Evolutionary conservation across 2,113 vertebrate species (phyloP).

Genomic region (Chaetodon trifascialis): DNA sequence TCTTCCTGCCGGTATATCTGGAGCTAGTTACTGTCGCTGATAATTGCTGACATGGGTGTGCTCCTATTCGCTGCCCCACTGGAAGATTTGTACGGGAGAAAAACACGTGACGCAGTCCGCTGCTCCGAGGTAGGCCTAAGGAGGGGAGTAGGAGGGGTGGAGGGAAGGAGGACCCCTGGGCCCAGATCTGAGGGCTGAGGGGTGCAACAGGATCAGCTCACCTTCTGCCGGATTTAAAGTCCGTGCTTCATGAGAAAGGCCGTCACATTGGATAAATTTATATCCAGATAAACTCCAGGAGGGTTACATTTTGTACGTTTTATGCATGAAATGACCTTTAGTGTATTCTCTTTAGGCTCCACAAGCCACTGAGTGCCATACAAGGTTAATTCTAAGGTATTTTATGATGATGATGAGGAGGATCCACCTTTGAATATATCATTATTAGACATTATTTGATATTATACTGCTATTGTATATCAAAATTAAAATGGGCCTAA

Average conservation of each 20-base stretch:
- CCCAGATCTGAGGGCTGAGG: neutral
- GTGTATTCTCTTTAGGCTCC: neutral
- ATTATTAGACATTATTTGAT: neutral
- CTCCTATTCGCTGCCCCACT: constrained; percentile 68
- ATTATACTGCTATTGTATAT: too few species aligned
- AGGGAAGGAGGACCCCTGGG: constrained; percentile 13
- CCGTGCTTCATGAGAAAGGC: neutral
- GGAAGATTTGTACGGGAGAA: constrained; percentile 81
- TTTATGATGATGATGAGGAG: neutral
- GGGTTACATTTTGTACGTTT: neutral
- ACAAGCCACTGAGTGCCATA: too few species aligned
- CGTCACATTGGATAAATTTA: too few species aligned
- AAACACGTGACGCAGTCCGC: constrained; percentile 84
- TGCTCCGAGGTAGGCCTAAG: constrained; percentile 74
- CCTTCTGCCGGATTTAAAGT: neutral
- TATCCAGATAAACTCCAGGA: neutral
- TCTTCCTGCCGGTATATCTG: constrained; percentile 57
- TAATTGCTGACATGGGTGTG: constrained; percentile 83
- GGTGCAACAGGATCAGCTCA: neutral
- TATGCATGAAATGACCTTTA: neutral
- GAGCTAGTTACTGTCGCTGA: constrained; percentile 75
- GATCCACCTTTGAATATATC: neutral
- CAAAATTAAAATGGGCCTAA: neutral
- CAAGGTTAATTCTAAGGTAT: neutral
- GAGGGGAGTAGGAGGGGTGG: neutral